Conservation (phyloP, 2,113 vertebrate genomes). For the Salvelinus sp. region DNA sequence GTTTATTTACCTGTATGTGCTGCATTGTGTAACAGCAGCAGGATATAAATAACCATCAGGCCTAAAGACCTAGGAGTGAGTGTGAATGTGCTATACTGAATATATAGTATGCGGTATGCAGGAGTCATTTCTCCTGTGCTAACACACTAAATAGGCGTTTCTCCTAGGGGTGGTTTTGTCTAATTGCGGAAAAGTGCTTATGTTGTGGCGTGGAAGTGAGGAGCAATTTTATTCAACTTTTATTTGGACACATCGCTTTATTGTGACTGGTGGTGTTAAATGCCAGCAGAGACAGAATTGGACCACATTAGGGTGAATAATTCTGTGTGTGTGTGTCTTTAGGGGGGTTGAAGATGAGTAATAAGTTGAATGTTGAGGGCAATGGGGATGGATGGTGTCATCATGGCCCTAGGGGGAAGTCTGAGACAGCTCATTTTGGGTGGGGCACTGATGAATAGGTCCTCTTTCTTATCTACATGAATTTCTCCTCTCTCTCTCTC, state of each 20-base stretch:
- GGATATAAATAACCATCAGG: neutral
- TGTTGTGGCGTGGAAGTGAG: neutral
- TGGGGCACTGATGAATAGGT: slow-evolving; percentile 2
- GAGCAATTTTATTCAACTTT: too few species aligned
- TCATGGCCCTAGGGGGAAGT: slow-evolving; percentile 35
- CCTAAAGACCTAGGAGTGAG: neutral
- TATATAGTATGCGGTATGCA: neutral
- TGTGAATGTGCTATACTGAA: neutral
- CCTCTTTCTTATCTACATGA: neutral
- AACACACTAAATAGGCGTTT: neutral
- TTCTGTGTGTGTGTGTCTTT: neutral
- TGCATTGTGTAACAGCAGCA: slow-evolving; percentile 5
- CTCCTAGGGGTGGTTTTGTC: neutral
- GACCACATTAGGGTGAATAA: too few species aligned
- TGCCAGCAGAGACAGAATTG: neutral
- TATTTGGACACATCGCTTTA: neutral
- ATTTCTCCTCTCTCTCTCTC: too few species aligned
- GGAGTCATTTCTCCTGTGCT: neutral
- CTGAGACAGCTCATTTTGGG: slow-evolving; percentile 39
- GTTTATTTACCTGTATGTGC: neutral
- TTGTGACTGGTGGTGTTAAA: neutral
- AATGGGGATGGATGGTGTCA: slow-evolving; percentile 41
- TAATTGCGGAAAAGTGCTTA: neutral
- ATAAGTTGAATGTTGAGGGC: neutral
- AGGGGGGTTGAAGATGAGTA: slow-evolving; percentile 18